Base-by-base conservation (phyloP, 2,888 invertebrate species). In the Herminia tarsipennalis region DNA sequence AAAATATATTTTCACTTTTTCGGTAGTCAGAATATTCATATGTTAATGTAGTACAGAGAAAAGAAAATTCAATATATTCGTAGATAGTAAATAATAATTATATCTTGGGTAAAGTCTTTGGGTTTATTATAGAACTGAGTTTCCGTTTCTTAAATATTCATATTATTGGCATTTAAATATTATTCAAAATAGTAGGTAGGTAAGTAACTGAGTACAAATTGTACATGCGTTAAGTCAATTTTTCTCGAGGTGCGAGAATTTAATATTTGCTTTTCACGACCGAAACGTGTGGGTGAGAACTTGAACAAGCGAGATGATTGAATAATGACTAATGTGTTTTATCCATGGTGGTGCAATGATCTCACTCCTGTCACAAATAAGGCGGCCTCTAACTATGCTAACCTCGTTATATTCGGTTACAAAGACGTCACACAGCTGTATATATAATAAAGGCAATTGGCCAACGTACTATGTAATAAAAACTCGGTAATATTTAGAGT, bases 341-440 rank as follows among this genome's bases (percentile, higher is more conserved):
- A 72, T 63, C 35, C 70, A 75, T 68, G 61, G 52, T 73, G 72
- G 76, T 77, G 80, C 75, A 82, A 83, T 78, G 72, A 81, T 80
- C 78, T 73, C 70, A 72, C 43, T 44, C 12, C 36, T 43, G 52
- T 36, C 37, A 57, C 52, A 55, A 66, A 16, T 51, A 47, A 52
- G 32, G 29, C 46, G 34, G 38, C 43, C 37, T 20, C 39, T 56
- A 41, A 38, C 43, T 30, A 55, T 32, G 33, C 45, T 40, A 62
- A 62, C 61, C 57, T 55, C 51, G 56, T 54, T 41, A 54, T 46
- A 46, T 34, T 63, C 49, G 43, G 46, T 54, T 56, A 55, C 32
- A 38, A 49, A 59, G 57, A 58, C 57, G 58, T 47, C 47, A 59
- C 44, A 56, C 48, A 51, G 38, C 20, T 35, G 16, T 36, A 55